Evolutionary conservation across 1,140 invertebrate genomes (phyloP).

Genomic region (Leptinotarsa lineolata): DNA sequence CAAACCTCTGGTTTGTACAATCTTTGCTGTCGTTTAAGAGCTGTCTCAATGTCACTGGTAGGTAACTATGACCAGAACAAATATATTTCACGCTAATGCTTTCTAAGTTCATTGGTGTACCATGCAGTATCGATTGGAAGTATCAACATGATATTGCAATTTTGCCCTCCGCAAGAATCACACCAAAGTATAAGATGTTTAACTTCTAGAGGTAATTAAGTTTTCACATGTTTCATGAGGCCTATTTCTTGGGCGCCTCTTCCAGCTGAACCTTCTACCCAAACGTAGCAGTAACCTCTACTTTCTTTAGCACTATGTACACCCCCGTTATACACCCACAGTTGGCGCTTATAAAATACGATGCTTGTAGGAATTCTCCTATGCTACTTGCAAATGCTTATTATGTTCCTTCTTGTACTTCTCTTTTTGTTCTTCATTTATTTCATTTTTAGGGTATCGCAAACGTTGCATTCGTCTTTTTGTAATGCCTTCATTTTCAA

Average conservation of each 20-base stretch:
- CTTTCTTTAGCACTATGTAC: constrained; percentile 41
- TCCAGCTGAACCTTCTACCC: no score
- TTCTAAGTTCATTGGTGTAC: no score
- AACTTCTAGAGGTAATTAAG: constrained; percentile 38
- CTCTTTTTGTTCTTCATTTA: constrained; percentile 6
- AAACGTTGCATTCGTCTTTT: constrained; percentile 21
- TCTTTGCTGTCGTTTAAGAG: no score
- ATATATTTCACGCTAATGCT: no score
- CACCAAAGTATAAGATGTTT: constrained; percentile 51
- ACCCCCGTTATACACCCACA: constrained; percentile 38
- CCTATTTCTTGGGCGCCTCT: no score
- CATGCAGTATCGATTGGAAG: no score
- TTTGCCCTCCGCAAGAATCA: no score
- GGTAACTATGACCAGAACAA: no score
- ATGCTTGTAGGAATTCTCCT: constrained; percentile 34
- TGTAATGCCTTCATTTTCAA: constrained; percentile 25
- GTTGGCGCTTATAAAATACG: constrained; percentile 12
- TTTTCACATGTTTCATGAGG: constrained; percentile 43
- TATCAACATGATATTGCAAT: no score
- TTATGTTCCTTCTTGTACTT: constrained; percentile 13
- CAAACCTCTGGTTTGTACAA: no score
- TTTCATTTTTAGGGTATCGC: constrained; percentile 23
- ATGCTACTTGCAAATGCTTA: constrained; percentile 1
- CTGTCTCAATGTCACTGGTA: no score
- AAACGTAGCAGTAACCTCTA: constrained; percentile 39